phyloP scores from a whole-genome alignment of 2,797 vertebrate genomes.

The Lindbergichthys nudifrons region DNA sequence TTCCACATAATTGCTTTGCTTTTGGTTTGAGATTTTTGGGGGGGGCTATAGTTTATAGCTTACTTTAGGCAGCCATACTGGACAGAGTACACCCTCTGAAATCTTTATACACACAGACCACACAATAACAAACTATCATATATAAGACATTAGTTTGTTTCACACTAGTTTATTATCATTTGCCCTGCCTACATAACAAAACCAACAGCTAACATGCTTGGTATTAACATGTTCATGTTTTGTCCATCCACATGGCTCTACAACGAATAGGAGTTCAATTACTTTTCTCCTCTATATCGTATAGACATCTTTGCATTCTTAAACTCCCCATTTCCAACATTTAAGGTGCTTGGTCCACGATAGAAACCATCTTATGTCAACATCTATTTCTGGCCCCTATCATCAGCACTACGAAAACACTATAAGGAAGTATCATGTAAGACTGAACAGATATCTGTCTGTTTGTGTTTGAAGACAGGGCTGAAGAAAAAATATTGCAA shows the following conservation, averaged over 20 bases:
- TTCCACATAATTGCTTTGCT: not conserved
- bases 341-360: slow-evolving; percentile 12
- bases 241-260: not conserved
- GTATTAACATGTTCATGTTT: not conserved
- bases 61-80: not conserved
- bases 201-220: not conserved
- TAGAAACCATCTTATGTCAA: slow-evolving; percentile 22
- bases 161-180: not conserved
- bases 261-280: not conserved
- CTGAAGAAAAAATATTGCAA: too few species aligned
- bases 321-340: slow-evolving; percentile 7
- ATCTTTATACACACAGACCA: not conserved
- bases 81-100: not conserved
- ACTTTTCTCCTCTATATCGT: not conserved
- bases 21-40: not conserved
- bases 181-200: not conserved
- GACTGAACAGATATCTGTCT: slow-evolving; percentile 25
- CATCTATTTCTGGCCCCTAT: slow-evolving; percentile 63
- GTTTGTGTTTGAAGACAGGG: too few species aligned
- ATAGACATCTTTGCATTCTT: not conserved
- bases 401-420: slow-evolving; percentile 51
- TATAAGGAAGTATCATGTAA: slow-evolving; percentile 48
- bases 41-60: not conserved
- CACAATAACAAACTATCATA: not conserved
- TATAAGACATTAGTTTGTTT: not conserved